phyloP scores from a whole-genome alignment of 2,113 vertebrate genomes.

The Amphilophus citrinellus region DNA sequence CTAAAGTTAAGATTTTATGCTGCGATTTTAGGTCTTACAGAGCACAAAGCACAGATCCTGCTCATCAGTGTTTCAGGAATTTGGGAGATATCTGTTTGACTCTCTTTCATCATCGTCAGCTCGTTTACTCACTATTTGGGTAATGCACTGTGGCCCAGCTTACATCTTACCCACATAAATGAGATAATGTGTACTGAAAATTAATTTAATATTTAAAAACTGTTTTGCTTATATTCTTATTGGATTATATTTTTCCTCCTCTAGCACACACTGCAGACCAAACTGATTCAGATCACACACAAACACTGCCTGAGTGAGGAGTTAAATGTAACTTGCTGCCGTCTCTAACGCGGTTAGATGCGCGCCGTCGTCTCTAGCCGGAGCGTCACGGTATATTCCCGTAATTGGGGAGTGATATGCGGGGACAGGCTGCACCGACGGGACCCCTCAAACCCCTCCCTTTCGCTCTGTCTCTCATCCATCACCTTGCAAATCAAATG shows the following conservation, averaged over 20 bases:
- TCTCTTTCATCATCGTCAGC: too few species aligned
- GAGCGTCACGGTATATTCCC: slow-evolving; percentile 67
- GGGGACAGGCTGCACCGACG: slow-evolving; percentile 58
- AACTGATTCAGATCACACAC: slow-evolving; percentile 6
- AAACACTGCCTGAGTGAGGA: slow-evolving; percentile 13
- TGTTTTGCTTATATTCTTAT: neutral
- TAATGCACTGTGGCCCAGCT: neutral
- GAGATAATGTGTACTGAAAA: neutral
- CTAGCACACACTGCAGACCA: neutral
- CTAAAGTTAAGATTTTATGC: neutral
- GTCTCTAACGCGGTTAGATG: slow-evolving; percentile 55
- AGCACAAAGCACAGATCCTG: neutral
- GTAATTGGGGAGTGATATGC: slow-evolving; percentile 74
- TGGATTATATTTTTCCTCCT: neutral
- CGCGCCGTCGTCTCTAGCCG: slow-evolving; percentile 39
- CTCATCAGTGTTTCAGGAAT: neutral
- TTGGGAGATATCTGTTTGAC: neutral
- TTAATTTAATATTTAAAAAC: neutral
- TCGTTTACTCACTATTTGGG: neutral
- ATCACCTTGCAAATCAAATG: slow-evolving; percentile 76
- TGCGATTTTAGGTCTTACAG: neutral
- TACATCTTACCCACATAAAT: neutral
- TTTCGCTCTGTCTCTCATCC: slow-evolving; percentile 57
- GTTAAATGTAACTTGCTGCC: slow-evolving; percentile 20
- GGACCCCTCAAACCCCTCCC: slow-evolving; percentile 39